Base-by-base conservation (phyloP, 2,113 vertebrate species). In the Pholis gunnellus region DNA sequence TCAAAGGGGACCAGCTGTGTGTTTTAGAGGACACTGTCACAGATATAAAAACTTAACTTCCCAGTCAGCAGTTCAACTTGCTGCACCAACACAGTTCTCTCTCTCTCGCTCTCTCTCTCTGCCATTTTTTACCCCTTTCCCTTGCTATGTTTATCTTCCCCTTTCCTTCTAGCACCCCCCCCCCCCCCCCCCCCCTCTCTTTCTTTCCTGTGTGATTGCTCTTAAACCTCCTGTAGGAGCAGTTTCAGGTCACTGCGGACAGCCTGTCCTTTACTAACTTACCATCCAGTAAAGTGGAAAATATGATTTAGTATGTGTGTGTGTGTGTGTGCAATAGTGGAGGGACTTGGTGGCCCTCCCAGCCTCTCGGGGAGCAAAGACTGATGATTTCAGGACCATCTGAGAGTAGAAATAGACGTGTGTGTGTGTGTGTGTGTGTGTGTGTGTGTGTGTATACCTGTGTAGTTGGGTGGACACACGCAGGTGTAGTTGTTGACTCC, bases 401-500 rank as follows among this genome's bases (percentile, higher is more conserved):
- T 38, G 5, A 73, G 52, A 8, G 27, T 6, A 56, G 11, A 67
- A 60, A 61, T n/a, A 25, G 61, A 18, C 0, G 5, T 27, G 48
- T n/a, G 72, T 67, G 72, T 44, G 44, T 7, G 72, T 48, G 27
- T 75, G 2, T 92, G 44, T n/a, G 70, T 68, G 72, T 44, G 44
- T 9, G 69, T 63, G 76, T 50, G 27, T 75, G 2, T 92, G 50
- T n/a, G 69, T 68, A 69, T 92, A 99, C 98, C 98, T 91, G 95
- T 96, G 93, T 97, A 99, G 91, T 99, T 98, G 2, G 96, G 96
- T 0, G 95, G 96, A 78, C 98, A 99, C 78, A 98, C 61, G 44
- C 98, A 99, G 75, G 94, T 96, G 13, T 98, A 99, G 95, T 98
- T 99, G 95, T 99, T 98, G 95, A 98, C 94, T 36, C 98, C 97